Evolutionary conservation across 1,140 invertebrate genomes (phyloP).

Genomic region (Thaumetopoea pityocampa): DNA sequence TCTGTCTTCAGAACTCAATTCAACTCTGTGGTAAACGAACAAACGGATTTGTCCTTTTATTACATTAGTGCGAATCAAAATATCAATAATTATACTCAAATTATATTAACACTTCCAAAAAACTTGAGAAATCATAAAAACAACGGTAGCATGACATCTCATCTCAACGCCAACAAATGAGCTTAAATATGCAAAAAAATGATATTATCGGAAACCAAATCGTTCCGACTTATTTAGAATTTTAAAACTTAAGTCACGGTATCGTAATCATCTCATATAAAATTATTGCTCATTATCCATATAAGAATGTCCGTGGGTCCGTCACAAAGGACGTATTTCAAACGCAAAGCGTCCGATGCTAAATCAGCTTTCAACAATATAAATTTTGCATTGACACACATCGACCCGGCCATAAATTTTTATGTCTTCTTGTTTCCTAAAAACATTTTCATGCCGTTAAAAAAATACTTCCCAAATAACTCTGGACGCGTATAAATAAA

Average conservation of each 20-base stretch:
- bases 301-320: constrained; percentile 34
- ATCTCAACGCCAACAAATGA: constrained; percentile 17
- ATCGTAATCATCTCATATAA: constrained; percentile 24
- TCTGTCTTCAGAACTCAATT: too few species aligned
- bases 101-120: too few species aligned
- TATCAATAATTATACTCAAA: too few species aligned
- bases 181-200: constrained; percentile 9
- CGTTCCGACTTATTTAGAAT: constrained; percentile 13
- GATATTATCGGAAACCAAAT: constrained; percentile 23
- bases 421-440: constrained; percentile 64
- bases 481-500: constrained; percentile 65
- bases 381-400: constrained; percentile 69
- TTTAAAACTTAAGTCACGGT: constrained; percentile 21
- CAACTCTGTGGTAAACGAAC: too few species aligned
- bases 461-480: constrained; percentile 73
- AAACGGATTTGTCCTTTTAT: too few species aligned
- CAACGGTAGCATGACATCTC: too few species aligned
- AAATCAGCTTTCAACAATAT: constrained; percentile 61
- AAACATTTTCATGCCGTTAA: constrained; percentile 70
- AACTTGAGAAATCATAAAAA: too few species aligned
- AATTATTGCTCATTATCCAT: constrained; percentile 43
- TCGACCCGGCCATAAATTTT: constrained; percentile 66
- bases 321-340: constrained; percentile 62
- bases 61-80: too few species aligned
- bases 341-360: constrained; percentile 46